Base-by-base conservation (phyloP, 2,888 invertebrate species). In the Cryptocheilus praepositus region DNA sequence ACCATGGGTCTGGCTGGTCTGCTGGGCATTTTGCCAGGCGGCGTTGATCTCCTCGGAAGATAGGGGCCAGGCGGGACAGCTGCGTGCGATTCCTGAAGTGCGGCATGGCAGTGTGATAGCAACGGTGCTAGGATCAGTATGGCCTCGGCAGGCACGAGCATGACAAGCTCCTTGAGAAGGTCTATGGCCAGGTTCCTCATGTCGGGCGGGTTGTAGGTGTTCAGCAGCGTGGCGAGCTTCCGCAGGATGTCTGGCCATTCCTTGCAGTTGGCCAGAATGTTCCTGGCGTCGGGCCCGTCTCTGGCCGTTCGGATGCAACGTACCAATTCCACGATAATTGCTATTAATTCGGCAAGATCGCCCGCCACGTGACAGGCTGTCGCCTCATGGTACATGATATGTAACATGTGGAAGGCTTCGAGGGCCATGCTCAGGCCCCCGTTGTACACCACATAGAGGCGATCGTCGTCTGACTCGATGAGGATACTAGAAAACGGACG, bases 331-430 rank as follows among this genome's bases (percentile, higher is more conserved):
- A 93, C 92, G 82, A 95, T 92, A 87, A 95, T 94, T 0, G 94
- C 92, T 71, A 98, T 91, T 53, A 98, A 92, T 80, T 97, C 96
- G 44, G 95, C 92, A 64, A 98, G 91, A 88, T 98, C 98, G 2
- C 93, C 93, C 0, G 94, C 93, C 16, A 95, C 94, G 86, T 95
- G 95, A 83, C 95, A 96, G 0, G 96, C 96, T 8, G 97, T 96
- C 15, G 97, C 97, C 89, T 98, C 97, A 82, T 97, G 96, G 87
- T 97, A 95, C 93, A 98, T 97, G 78, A 96, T 94, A 90, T 97
- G 97, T 70, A 98, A 90, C 74, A 96, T 96, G 89, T 95, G 95
- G 83, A 97, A 92, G 25, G 96, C 96, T 93, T 97, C 91, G 52
- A 91, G 91, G 60, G 90, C 89, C 90, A 90, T 90, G 69, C 89